Conservation (phyloP, 2,888 invertebrate genomes). For the Marasmarcha lunaedactyla region DNA sequence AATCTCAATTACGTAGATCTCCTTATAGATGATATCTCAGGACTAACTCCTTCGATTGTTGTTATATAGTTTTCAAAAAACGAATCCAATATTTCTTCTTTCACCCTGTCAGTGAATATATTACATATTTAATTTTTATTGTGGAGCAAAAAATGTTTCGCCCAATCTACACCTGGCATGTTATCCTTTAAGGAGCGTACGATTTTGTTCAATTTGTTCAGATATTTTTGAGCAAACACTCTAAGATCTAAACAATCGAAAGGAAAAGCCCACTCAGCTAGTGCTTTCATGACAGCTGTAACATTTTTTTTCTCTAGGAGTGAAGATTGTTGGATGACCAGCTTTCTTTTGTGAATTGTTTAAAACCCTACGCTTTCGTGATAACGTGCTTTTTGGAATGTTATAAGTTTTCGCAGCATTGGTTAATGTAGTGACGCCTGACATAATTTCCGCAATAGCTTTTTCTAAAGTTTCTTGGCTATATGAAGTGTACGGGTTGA, state of each 20-base stretch:
- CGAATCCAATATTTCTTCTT: slow-evolving; percentile 1
- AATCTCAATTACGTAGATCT: too few species aligned
- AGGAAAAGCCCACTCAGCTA: slow-evolving; percentile 13
- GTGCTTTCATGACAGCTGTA: slow-evolving; percentile 6
- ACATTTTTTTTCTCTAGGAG: slow-evolving; percentile 9
- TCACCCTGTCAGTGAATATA: slow-evolving; percentile 11
- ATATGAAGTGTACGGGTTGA: not conserved
- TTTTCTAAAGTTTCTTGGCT: slow-evolving; percentile 7
- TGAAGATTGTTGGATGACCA: slow-evolving; percentile 13
- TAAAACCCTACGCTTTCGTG: slow-evolving; percentile 10
- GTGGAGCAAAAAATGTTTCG: slow-evolving; percentile 10
- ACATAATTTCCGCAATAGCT: slow-evolving; percentile 7
- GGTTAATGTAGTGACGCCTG: slow-evolving; percentile 2
- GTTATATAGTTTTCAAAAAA: not conserved
- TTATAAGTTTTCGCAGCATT: slow-evolving; percentile 9
- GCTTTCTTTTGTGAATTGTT: slow-evolving; percentile 13
- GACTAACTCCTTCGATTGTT: too few species aligned
- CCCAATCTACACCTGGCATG: slow-evolving; percentile 13
- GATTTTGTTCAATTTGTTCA: slow-evolving; percentile 13
- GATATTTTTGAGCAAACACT: slow-evolving; percentile 12
- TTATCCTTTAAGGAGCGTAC: slow-evolving; percentile 10
- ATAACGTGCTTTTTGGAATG: slow-evolving; percentile 11
- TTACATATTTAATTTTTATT: slow-evolving; percentile 11
- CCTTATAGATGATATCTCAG: too few species aligned
- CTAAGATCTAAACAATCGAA: slow-evolving; percentile 10